Base-by-base conservation (phyloP, 2,888 invertebrate genomes). In the Lycia hirtaria region DNA sequence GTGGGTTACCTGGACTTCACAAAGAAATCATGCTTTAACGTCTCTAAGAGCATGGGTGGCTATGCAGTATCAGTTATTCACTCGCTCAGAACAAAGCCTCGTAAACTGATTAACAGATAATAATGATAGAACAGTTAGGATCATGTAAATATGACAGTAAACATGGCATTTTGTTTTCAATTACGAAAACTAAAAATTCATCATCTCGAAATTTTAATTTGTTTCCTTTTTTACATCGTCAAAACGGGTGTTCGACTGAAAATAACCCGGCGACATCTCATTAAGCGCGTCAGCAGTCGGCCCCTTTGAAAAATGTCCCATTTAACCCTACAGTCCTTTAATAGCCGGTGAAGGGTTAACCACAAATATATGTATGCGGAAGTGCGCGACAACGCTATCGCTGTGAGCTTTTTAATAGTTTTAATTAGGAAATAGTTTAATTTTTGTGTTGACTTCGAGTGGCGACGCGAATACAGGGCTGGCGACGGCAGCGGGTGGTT, bases 381-480 rank as follows among this genome's bases (percentile, higher is more conserved):
- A 92, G 90, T 84, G 79, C 81, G 81, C 79, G 83, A 77, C 80
- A 72, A 81, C 80, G 74, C 70, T 70, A 68, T 71, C 68, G 72
- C 78, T 72, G 76, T 69, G 24, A 56, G 78, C 75, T 88, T 90
- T 87, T 90, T 88, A 89, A 89, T 88, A 82, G 88, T 87, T 90
- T 91, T 89, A 91, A 92, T 91, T 91, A 91, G 88, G 89, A 90
- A 91, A 89, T 85, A 85, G 86, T 88, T 87, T 88, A 91, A 88
- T 88, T 87, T 88, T 83, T 84, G 82, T 83, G 75, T 80, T 81
- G 75, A 79, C 74, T 75, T 73, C 78, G 75, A 71, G 65, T 80
- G 82, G 78, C 80, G 78, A 75, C 72, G 69, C 76, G 78, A 78
- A 75, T 15, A 6, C 24, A 9, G 17, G 15, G 26, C 4, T 17